A percentile compares a stretch with the other conserved stretches of the same genome.
Conservation (phyloP, 2,888 invertebrate genomes). For the Caenorhabditis uteleia region DNA sequence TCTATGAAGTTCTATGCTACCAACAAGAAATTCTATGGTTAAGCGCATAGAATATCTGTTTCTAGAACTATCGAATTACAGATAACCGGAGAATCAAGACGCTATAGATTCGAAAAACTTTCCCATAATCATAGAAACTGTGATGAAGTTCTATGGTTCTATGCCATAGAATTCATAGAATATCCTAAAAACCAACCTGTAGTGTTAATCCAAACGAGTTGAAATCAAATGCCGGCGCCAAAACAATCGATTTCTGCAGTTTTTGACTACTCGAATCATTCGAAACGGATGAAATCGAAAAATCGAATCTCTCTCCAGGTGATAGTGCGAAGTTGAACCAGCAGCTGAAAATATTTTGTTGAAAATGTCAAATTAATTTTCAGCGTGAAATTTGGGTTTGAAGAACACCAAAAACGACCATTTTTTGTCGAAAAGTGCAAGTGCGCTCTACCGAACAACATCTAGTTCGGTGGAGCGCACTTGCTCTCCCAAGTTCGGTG, state of each 20-base stretch:
- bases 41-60: no score
- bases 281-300: constrained; percentile 37
- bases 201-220: constrained; percentile 62
- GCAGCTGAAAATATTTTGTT: constrained; percentile 35
- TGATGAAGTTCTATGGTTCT: no score
- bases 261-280: constrained; percentile 53
- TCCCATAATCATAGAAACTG: no score
- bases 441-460: no score
- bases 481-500: background rate
- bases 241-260: constrained; percentile 58
- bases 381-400: background rate
- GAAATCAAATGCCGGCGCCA: constrained; percentile 67
- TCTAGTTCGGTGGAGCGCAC: no score
- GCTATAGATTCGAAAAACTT: background rate
- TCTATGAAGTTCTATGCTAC: no score
- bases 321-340: constrained; percentile 45
- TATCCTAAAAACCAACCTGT: no score
- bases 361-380: background rate
- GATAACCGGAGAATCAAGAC: no score
- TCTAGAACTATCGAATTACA: no score
- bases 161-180: background rate
- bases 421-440: no score
- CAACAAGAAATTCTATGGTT: no score
- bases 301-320: constrained; percentile 55
- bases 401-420: background rate